Conservation (phyloP, 2,797 vertebrate genomes). For the Gobionotothen gibberifrons region DNA sequence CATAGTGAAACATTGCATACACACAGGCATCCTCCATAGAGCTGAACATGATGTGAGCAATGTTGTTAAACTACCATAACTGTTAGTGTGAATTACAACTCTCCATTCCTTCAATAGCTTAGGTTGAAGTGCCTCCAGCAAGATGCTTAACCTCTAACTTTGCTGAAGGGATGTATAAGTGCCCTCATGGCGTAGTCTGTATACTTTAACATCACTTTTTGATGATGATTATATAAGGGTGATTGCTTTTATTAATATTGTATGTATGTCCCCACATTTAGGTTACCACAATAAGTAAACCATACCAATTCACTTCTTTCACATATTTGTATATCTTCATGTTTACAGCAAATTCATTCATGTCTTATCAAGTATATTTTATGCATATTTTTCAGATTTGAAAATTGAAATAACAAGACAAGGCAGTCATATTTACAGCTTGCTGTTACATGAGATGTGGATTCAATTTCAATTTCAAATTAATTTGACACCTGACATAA, state of each 20-base stretch:
- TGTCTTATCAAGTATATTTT: too few relatives aligned
- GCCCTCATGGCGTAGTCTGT: background rate
- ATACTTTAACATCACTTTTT: background rate
- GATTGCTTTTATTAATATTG: background rate
- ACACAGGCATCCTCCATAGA: background rate
- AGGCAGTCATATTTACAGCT: too few relatives aligned
- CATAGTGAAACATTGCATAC: background rate
- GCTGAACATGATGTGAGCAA: background rate
- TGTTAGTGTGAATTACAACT: background rate
- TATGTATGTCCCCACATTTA: background rate
- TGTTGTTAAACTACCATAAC: background rate
- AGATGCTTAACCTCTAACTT: conserved; percentile 15
- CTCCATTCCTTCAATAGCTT: background rate
- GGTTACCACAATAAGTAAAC: too few relatives aligned
- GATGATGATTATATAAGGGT: background rate
- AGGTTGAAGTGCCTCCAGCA: background rate
- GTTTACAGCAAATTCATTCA: too few relatives aligned
- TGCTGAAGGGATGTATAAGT: background rate
- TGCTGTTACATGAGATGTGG: too few relatives aligned
- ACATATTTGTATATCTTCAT: too few relatives aligned
- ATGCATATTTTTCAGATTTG: too few relatives aligned
- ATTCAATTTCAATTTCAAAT: too few relatives aligned
- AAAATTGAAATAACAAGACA: too few relatives aligned
- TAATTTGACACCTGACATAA: too few relatives aligned
- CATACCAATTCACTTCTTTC: too few relatives aligned